Evolutionary conservation across 2,888 invertebrate species (phyloP), one percentile per base, ranked within the genome.

Genomic region (Megalurothrips usitatus): DNA sequence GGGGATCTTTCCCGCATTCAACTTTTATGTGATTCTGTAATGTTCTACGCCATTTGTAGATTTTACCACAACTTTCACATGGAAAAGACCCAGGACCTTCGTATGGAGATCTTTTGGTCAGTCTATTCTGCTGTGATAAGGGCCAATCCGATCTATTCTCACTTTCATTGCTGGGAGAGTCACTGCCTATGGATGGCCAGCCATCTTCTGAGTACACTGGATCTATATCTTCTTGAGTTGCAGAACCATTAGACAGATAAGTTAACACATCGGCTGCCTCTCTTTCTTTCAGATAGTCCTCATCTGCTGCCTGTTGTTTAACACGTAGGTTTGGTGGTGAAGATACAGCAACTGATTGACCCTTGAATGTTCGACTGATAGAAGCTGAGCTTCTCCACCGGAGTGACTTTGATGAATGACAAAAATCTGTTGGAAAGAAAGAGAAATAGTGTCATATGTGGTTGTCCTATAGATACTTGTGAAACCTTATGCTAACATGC

Each of bases 1-100:
- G 86, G 0, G 87, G 87, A 12, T 86, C 85, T 79, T 87, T 86
- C 52, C 87, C 86, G 80, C 88, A 88, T 82, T 88, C 87, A 79
- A 86, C 85, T 23, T 85, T 81, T 58, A 81, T 26, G 80, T 83
- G 82, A 26, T 75, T 80, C 79, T 81, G 80, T 81, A 82, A 82
- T 81, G 52, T 82, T 75, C 17, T 79, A 58, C 78, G 48, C 68
- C 80, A 80, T 17, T 75, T 79, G 78, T 81, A 82, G 11, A 12
- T 78, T 75, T 81, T 82, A 8, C 79, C 81, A 78, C 81, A 82
- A 43, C 17, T 14, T 14, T 75, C 43, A 78, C 82, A 82, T 14
- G 79, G 28, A 79, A 80, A 81, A 12, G 79, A 12, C 0, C 81
- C 80, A 34, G 79, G 79, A 17, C 79, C 81, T 82, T 68, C 68